Conservation (phyloP, 2,797 vertebrate species). For the Lagorchestes hirsutus region DNA sequence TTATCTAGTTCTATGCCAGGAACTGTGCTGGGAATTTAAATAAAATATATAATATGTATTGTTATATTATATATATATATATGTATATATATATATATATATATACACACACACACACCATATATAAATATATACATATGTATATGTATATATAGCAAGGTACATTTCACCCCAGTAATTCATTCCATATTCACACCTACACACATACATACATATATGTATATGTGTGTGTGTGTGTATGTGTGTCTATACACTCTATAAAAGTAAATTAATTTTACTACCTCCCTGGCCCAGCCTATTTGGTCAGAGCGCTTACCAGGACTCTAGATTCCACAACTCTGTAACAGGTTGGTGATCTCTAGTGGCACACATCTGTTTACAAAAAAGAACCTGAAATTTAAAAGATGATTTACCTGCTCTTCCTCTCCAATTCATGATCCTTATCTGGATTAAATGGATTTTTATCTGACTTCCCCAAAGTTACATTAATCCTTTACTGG, state of each 20-base stretch:
- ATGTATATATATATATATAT: no score
- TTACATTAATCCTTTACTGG: background rate
- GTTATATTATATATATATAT: no score
- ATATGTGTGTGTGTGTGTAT: no score
- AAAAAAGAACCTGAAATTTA: background rate
- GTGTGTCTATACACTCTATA: background rate
- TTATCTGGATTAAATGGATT: background rate
- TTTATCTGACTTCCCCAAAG: background rate
- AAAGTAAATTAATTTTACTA: background rate
- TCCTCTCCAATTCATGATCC: background rate
- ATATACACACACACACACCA: no score
- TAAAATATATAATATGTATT: no score
- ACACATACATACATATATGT: no score
- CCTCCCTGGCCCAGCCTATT: background rate
- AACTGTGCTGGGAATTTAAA: background rate
- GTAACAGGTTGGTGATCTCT: background rate
- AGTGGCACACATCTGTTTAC: background rate
- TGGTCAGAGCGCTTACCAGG: background rate
- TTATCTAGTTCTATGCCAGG: background rate
- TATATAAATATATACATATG: no score
- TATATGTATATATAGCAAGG: background rate
- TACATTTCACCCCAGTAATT: background rate
- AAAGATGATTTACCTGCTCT: background rate
- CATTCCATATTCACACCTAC: no score
- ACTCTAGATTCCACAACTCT: background rate